A percentile compares a stretch with the other conserved stretches of the same genome.
These are phyloP conservation scores for Ammodytes marinus DNA, from an alignment of 2,113 vertebrate genomes.

Conservation along the genomic window DNA sequence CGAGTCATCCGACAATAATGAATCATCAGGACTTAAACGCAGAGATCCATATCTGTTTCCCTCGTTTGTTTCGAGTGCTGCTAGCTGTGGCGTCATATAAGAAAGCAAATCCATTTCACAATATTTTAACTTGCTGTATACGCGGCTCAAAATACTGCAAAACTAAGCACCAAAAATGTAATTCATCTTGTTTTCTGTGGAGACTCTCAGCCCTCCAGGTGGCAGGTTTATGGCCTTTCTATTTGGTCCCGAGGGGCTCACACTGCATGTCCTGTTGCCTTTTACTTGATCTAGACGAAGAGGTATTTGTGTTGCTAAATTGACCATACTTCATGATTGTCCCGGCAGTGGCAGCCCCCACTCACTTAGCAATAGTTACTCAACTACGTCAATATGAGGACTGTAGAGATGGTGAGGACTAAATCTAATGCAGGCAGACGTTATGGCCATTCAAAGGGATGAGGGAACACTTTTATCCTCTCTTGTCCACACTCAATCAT, in stretches of 20 bases:
- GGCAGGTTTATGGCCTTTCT: not conserved
- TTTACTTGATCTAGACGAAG: conserved; percentile 13
- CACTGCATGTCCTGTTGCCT: not conserved
- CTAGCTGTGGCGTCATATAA: no score
- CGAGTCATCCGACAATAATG: not conserved
- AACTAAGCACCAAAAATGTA: not conserved
- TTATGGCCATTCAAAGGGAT: not conserved
- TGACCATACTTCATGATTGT: conserved; percentile 4
- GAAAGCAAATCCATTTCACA: not conserved
- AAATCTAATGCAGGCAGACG: conserved; percentile 12
- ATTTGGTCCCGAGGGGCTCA: not conserved
- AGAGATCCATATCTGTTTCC: conserved; percentile 4
- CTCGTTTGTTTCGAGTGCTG: conserved; percentile 1
- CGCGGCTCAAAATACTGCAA: not conserved
- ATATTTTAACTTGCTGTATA: not conserved
- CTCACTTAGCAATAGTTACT: conserved; percentile 20
- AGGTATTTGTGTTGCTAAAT: conserved; percentile 30
- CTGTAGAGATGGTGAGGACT: conserved; percentile 11
- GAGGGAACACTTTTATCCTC: conserved; percentile 12
- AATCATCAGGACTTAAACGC: not conserved
- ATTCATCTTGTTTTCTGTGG: not conserved
- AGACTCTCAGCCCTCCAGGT: conserved; percentile 2
- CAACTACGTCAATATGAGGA: conserved; percentile 26
- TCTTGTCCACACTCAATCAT: conserved; percentile 24
- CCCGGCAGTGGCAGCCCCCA: not conserved